These are phyloP conservation scores for Neoarius graeffei DNA, from an alignment of 2,113 vertebrate genomes.

Conservation along the genomic window DNA sequence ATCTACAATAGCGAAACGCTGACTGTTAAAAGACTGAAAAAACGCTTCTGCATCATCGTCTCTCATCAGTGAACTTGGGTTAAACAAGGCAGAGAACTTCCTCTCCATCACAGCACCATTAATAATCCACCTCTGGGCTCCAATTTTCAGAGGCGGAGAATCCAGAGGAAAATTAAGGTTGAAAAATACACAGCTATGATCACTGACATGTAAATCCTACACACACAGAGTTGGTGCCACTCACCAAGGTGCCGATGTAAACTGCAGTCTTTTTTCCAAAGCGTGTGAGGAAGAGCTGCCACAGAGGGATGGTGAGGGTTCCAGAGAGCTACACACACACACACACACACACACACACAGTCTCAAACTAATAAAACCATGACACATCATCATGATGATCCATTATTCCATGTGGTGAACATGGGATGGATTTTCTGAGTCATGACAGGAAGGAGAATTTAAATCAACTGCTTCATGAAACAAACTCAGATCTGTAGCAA, in stretches of 20 bases:
- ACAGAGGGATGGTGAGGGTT: conserved; percentile 85
- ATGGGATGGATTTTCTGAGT: not conserved
- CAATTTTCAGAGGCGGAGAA: too few relatives aligned
- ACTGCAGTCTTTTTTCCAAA: conserved; percentile 93
- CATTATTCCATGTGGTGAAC: not conserved
- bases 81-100: too few relatives aligned
- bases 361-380: not conserved
- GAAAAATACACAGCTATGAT: too few relatives aligned
- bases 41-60: too few relatives aligned
- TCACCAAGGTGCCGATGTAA: conserved; percentile 88
- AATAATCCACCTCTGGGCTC: too few relatives aligned
- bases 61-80: too few relatives aligned
- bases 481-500: not conserved
- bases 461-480: not conserved
- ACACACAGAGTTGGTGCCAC: conserved; percentile 46
- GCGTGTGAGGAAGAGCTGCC: conserved; percentile 92
- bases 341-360: conserved; percentile 13
- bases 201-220: not conserved
- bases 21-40: too few relatives aligned
- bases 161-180: too few relatives aligned
- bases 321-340: conserved; percentile 68
- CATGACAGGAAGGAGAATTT: not conserved
- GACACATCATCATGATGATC: not conserved
- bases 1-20: too few relatives aligned
- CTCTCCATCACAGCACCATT: too few relatives aligned